These are phyloP conservation scores for Brachionus koreanus DNA, from an alignment of 1,140 invertebrate species.

Conservation along the genomic window DNA sequence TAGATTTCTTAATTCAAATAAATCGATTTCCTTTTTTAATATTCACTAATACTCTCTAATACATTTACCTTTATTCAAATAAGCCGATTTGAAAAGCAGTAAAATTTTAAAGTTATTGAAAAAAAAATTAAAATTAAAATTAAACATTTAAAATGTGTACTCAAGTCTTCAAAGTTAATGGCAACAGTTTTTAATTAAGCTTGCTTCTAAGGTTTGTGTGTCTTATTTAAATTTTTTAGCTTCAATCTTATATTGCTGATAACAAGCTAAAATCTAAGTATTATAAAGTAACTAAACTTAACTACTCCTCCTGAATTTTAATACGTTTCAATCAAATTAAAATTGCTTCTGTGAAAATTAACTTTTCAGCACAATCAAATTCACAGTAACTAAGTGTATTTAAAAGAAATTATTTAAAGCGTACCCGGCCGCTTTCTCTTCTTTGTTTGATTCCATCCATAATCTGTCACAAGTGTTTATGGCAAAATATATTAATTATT, in stretches of 20 bases:
- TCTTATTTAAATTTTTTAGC: neutral
- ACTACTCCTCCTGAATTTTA: neutral
- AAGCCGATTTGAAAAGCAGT: neutral
- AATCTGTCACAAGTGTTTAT: neutral
- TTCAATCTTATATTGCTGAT: neutral
- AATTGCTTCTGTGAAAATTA: neutral
- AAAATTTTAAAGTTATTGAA: neutral
- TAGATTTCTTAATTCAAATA: neutral
- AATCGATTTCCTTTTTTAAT: neutral
- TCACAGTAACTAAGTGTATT: slow-evolving; percentile 26
- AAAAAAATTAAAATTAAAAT: neutral
- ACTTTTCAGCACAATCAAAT: slow-evolving; percentile 23
- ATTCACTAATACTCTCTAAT: too few relatives aligned
- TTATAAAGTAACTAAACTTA: neutral
- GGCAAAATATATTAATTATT: neutral
- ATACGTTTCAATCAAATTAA: neutral
- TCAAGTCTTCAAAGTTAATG: slow-evolving; percentile 1
- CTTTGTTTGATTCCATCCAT: neutral
- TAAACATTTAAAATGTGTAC: neutral
- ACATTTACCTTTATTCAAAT: neutral
- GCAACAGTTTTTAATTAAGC: slow-evolving; percentile 11
- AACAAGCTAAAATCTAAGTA: neutral
- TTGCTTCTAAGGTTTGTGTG: neutral
- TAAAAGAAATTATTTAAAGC: slow-evolving; percentile 15
- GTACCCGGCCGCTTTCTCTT: neutral